phyloP scores from a whole-genome alignment of 2,888 invertebrate genomes.

The Lithophane leautieri region DNA sequence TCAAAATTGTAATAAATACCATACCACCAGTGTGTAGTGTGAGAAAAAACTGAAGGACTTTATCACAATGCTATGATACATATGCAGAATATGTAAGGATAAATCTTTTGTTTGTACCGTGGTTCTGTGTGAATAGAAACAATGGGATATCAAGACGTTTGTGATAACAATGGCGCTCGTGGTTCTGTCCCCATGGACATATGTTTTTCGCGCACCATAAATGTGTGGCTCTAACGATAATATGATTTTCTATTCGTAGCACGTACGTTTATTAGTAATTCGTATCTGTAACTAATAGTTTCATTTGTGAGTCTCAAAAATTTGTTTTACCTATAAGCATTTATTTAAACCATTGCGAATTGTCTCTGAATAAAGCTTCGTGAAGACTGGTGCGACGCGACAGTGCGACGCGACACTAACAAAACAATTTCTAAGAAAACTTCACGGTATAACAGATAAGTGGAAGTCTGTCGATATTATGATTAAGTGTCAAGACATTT shows the following conservation, averaged over 20 bases:
- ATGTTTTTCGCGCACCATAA: constrained; percentile 11
- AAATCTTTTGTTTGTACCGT: constrained; percentile 38
- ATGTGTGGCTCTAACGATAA: constrained; percentile 12
- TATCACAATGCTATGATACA: constrained; percentile 48
- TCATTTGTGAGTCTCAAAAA: not conserved
- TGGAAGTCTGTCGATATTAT: too few species aligned
- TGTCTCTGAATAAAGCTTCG: too few species aligned
- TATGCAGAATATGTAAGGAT: constrained; percentile 45
- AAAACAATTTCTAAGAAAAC: too few species aligned
- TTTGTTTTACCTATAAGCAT: not conserved
- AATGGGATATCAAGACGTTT: constrained; percentile 59
- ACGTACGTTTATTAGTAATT: not conserved
- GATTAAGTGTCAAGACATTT: not conserved
- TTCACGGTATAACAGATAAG: too few species aligned
- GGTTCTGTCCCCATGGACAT: constrained; percentile 38
- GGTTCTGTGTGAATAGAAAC: constrained; percentile 57
- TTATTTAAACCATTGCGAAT: not conserved
- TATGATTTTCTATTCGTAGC: constrained; percentile 9
- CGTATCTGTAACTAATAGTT: not conserved
- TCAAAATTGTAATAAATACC: constrained; percentile 47
- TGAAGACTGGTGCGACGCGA: too few species aligned
- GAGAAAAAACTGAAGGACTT: constrained; percentile 54
- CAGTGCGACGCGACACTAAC: too few species aligned
- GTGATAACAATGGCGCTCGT: constrained; percentile 58
- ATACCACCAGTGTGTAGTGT: constrained; percentile 37